Evolutionary conservation across 2,888 invertebrate genomes (phyloP).

Genomic region (Drosophila suboccidentalis): DNA sequence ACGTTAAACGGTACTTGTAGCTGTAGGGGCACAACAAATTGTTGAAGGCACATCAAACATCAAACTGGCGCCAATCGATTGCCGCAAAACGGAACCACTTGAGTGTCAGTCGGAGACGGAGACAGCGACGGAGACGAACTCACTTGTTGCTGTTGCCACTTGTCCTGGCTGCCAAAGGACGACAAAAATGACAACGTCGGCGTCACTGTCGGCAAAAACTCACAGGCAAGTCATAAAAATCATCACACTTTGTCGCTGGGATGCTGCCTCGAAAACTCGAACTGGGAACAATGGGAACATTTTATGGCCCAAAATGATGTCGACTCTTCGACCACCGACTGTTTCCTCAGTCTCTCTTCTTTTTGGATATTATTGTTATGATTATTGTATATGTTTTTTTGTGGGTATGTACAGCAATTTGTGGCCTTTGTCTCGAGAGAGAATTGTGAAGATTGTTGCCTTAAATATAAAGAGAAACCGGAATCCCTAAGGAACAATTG

Average conservation of each 20-base stretch:
- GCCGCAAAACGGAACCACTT: constrained; percentile 67
- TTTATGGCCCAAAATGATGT: constrained; percentile 58
- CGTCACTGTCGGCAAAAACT: constrained; percentile 72
- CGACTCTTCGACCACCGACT: constrained; percentile 57
- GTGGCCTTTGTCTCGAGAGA: constrained; percentile 56
- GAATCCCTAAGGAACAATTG: constrained; percentile 34
- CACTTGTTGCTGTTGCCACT: constrained; percentile 64
- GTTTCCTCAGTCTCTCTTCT: constrained; percentile 49
- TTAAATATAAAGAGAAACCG: constrained; percentile 28
- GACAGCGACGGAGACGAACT: constrained; percentile 21
- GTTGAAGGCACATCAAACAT: constrained; percentile 59
- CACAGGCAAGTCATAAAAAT: constrained; percentile 77
- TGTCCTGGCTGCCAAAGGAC: constrained; percentile 44
- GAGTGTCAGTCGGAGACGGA: constrained; percentile 36
- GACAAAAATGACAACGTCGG: constrained; percentile 55
- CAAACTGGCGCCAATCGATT: constrained; percentile 72
- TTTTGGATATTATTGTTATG: constrained; percentile 66
- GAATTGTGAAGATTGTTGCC: constrained; percentile 27
- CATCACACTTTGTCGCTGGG: constrained; percentile 76
- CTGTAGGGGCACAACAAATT: constrained; percentile 51
- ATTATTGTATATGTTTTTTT: constrained; percentile 69
- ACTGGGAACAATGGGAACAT: constrained; percentile 61
- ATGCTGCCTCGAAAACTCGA: constrained; percentile 30
- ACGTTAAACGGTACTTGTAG: constrained; percentile 71
- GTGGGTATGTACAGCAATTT: constrained; percentile 65